These are phyloP conservation scores for Coelopa frigida DNA, from an alignment of 1,140 invertebrate genomes.

Conservation along the genomic window DNA sequence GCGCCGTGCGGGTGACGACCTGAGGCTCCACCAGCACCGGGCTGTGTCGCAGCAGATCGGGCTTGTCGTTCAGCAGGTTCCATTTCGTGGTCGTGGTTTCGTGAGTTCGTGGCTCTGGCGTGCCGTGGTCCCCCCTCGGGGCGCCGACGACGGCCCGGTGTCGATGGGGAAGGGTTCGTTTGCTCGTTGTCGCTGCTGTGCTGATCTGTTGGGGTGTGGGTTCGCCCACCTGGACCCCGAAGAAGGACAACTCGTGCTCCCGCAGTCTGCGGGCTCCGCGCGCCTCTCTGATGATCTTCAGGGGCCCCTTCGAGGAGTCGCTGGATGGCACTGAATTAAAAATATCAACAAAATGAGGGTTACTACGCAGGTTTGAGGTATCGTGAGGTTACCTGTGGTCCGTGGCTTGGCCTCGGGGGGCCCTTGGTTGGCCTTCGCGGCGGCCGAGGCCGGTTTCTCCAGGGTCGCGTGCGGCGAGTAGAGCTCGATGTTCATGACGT, in stretches of 20 bases:
- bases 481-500: constrained; percentile 42
- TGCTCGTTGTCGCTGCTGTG: background rate
- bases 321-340: constrained; percentile 2
- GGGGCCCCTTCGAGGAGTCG: constrained; percentile 10
- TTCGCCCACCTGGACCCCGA: constrained; percentile 40
- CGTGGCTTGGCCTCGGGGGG: constrained; percentile 34
- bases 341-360: too few species aligned
- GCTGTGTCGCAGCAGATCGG: constrained; percentile 39
- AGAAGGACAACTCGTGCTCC: constrained; percentile 46
- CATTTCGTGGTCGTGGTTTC: constrained; percentile 27
- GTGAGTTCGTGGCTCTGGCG: constrained; percentile 13
- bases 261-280: constrained; percentile 44
- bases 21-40: constrained; percentile 12
- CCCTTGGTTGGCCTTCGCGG: constrained; percentile 24
- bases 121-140: too few species aligned
- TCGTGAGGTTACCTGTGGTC: constrained; percentile 18
- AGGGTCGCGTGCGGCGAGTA: constrained; percentile 25
- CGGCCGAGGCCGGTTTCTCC: constrained; percentile 20
- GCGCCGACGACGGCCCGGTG: too few species aligned
- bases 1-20: constrained; percentile 7
- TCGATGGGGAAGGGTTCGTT: background rate
- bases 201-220: constrained; percentile 13
- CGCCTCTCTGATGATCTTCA: constrained; percentile 39
- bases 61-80: constrained; percentile 39
- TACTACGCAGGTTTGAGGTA: too few species aligned